A percentile compares a stretch with the other conserved stretches of the same genome.
phyloP scores from a whole-genome alignment of 2,113 vertebrate genomes.

The Pomatostomus ruficeps region DNA sequence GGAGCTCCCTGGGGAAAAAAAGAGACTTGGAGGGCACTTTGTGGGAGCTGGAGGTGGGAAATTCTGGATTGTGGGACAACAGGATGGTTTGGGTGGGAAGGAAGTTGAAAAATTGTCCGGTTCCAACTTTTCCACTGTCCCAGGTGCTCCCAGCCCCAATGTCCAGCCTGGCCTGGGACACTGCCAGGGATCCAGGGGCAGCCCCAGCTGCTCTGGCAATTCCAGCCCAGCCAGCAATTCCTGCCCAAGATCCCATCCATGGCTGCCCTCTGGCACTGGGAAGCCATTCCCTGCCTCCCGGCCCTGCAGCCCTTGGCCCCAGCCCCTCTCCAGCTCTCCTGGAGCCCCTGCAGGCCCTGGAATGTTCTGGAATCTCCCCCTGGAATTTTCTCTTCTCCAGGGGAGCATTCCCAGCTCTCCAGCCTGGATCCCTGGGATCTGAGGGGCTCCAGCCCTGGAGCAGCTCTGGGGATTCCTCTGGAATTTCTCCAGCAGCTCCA shows the following conservation, averaged over 20 bases:
- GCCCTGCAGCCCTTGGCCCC: neutral
- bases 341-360: neutral
- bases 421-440: neutral
- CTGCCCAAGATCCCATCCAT: neutral
- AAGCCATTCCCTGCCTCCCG: neutral
- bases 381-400: rapidly evolving
- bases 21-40: neutral
- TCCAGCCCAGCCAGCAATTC: neutral
- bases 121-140: no score
- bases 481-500: neutral
- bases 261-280: neutral
- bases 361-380: no score
- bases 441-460: neutral
- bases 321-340: neutral
- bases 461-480: rapidly evolving
- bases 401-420: rapidly evolving
- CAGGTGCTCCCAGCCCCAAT: neutral
- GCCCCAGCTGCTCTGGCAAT: neutral
- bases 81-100: neutral
- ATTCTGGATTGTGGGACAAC: rapidly evolving
- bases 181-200: neutral
- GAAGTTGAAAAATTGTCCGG: no score
- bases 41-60: neutral
- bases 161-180: neutral
- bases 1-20: neutral